Evolutionary conservation across 1,140 invertebrate species (phyloP).

Genomic region (Orchesella cincta): DNA sequence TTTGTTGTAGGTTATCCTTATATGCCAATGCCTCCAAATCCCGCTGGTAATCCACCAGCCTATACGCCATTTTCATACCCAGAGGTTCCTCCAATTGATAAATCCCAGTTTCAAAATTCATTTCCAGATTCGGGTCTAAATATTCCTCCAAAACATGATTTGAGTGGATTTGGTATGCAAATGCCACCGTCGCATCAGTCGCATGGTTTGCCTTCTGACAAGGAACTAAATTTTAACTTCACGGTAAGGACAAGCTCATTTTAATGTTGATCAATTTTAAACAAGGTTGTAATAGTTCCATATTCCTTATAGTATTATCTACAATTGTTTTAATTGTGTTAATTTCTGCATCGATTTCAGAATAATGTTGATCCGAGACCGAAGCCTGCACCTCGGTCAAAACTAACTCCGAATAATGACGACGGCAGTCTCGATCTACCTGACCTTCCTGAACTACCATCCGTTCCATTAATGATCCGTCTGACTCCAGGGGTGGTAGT

Average conservation of each 20-base stretch:
- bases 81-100: constrained; percentile 49
- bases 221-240: constrained; percentile 58
- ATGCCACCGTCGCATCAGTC: background rate
- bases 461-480: constrained; percentile 66
- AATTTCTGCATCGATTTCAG: constrained; percentile 52
- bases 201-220: constrained; percentile 31
- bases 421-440: constrained; percentile 43
- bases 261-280: no score
- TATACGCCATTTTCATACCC: constrained; percentile 61
- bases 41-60: constrained; percentile 61
- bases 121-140: constrained; percentile 23
- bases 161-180: no score
- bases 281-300: no score
- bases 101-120: constrained; percentile 9
- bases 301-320: no score
- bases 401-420: constrained; percentile 65
- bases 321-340: no score
- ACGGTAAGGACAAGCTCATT: constrained; percentile 60
- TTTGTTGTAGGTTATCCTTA: constrained; percentile 50
- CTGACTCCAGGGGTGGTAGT: constrained; percentile 56
- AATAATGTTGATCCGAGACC: constrained; percentile 62
- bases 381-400: constrained; percentile 73
- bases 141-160: constrained; percentile 38
- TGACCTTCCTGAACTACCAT: constrained; percentile 62
- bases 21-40: constrained; percentile 42